Conservation (phyloP, 53 echinoderm and acorn worm species). For the Stichopus horrens region DNA sequence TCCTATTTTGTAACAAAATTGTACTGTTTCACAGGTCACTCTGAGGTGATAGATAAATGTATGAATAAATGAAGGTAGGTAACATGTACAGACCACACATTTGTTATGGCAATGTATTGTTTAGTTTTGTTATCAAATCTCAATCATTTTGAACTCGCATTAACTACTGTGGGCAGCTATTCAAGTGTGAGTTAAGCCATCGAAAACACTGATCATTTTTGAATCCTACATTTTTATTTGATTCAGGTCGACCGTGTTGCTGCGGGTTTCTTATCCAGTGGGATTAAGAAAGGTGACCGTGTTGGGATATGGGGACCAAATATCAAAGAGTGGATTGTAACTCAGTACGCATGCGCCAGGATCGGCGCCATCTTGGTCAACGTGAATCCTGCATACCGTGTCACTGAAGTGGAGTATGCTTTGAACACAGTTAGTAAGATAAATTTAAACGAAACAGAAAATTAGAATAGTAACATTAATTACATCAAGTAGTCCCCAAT, state of each 20-base stretch:
- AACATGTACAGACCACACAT: no score
- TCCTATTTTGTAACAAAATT: no score
- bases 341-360: slow-evolving; percentile 72
- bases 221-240: not conserved
- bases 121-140: no score
- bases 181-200: no score
- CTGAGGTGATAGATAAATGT: no score
- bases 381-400: slow-evolving; percentile 83
- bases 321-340: slow-evolving; percentile 74
- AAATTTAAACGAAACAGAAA: not conserved
- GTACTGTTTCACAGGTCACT: no score
- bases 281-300: slow-evolving; percentile 70
- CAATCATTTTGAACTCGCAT: no score
- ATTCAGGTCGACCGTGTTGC: slow-evolving; percentile 69
- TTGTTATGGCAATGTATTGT: no score
- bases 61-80: no score
- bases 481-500: no score
- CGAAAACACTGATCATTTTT: no score
- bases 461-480: not conserved
- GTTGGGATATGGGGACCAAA: slow-evolving; percentile 90
- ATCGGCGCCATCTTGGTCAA: slow-evolving; percentile 91
- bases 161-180: no score
- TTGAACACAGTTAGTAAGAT: slow-evolving; percentile 63
- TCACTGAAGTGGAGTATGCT: slow-evolving; percentile 67
- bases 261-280: slow-evolving; percentile 65